phyloP scores from a whole-genome alignment of 2,797 vertebrate genomes.

The Pachyuromys duprasi region DNA sequence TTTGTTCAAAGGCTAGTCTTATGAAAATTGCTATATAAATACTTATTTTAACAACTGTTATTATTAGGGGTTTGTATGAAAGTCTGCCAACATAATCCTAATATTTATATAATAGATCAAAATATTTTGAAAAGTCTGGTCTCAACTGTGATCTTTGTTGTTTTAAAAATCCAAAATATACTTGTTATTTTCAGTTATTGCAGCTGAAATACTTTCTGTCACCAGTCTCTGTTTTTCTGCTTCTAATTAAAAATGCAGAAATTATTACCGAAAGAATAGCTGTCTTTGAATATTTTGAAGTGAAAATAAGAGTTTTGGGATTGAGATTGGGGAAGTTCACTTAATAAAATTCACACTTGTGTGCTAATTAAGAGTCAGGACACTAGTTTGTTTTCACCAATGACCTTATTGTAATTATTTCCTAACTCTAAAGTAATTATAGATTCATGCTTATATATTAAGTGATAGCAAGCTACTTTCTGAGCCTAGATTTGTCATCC shows the following conservation, averaged over 20 bases:
- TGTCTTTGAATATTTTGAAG: constrained; percentile 45
- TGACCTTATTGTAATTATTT: constrained; percentile 24
- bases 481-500: background rate
- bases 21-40: constrained; percentile 68
- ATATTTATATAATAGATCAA: constrained; percentile 68
- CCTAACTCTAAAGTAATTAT: constrained; percentile 44
- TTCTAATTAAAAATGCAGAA: constrained; percentile 50
- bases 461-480: constrained; percentile 29
- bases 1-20: constrained; percentile 67
- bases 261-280: constrained; percentile 40
- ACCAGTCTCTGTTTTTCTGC: background rate
- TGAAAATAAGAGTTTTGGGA: background rate
- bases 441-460: constrained; percentile 33
- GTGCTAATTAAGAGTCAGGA: background rate
- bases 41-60: constrained; percentile 68
- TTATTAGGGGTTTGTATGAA: constrained; percentile 73
- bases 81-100: constrained; percentile 66
- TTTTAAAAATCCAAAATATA: constrained; percentile 63
- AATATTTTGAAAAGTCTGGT: constrained; percentile 71
- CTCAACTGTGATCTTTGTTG: constrained; percentile 61
- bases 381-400: background rate
- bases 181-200: constrained; percentile 71
- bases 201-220: constrained; percentile 52
- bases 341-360: background rate
- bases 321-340: background rate